These are phyloP conservation scores for Phenacoccus solenopsis DNA, from an alignment of 1,140 invertebrate species.

Conservation along the genomic window DNA sequence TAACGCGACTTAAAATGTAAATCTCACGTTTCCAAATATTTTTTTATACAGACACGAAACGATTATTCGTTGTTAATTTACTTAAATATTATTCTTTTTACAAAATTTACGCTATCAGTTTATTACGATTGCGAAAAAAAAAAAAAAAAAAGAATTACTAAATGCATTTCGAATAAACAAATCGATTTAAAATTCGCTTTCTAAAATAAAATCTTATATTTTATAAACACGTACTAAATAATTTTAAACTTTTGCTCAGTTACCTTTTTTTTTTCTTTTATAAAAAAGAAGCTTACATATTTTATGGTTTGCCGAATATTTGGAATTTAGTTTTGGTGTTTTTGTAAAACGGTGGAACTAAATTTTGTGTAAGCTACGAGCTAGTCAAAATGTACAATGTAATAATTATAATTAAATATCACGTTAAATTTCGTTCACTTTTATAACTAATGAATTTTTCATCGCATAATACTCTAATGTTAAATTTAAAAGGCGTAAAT, in stretches of 20 bases:
- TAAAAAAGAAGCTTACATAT: neutral
- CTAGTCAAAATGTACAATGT: no score
- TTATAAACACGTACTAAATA: no score
- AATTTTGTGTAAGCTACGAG: no score
- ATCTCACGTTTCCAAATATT: neutral
- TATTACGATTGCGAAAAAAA: neutral
- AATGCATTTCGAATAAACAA: neutral
- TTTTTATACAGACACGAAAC: neutral
- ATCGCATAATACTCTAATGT: no score
- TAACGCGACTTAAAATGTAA: constrained; percentile 1
- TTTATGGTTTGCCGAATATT: neutral
- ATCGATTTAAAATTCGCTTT: neutral
- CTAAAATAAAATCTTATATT: neutral
- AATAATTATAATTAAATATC: no score
- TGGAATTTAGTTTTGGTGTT: neutral
- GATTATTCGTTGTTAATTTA: neutral
- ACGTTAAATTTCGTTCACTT: no score
- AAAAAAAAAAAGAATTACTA: neutral
- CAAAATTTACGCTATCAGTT: neutral
- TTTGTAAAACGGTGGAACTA: neutral
- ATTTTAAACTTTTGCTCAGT: neutral
- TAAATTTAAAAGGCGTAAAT: no score
- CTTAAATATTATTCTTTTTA: neutral
- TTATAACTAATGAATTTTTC: no score
- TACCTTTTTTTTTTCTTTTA: no score